phyloP scores from a whole-genome alignment of 2,113 vertebrate genomes.

The Antigone vipio region DNA sequence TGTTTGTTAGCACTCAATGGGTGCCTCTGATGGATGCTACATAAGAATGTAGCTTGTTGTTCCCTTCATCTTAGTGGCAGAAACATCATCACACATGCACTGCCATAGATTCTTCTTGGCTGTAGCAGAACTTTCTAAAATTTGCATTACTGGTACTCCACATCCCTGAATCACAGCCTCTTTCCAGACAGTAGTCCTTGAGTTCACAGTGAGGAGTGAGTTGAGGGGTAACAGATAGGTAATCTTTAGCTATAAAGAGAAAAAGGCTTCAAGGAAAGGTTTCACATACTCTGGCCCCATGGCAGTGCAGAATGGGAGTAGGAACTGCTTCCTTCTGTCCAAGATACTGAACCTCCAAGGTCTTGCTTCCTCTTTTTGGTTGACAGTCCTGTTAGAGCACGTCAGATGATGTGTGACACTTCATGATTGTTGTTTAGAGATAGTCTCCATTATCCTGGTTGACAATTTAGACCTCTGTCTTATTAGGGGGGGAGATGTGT shows the following conservation, averaged over 20 bases:
- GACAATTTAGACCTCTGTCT: background rate
- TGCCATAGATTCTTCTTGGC: background rate
- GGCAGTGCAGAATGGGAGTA: background rate
- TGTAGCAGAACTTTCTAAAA: background rate
- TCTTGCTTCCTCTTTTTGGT: background rate
- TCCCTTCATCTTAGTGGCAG: background rate
- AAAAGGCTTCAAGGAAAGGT: background rate
- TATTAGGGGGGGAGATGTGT: background rate
- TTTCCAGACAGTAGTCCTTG: background rate
- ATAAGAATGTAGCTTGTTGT: background rate
- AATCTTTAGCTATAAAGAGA: background rate
- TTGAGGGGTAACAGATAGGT: background rate
- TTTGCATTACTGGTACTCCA: background rate
- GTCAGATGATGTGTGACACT: background rate
- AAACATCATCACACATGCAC: background rate
- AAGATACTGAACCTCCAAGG: background rate
- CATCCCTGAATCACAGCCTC: background rate
- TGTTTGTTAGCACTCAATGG: background rate
- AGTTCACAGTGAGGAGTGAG: background rate
- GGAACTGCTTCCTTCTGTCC: background rate
- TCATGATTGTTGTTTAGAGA: background rate
- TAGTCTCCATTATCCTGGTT: background rate
- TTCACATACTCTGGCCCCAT: background rate
- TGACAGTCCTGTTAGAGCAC: background rate
- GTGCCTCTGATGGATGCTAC: background rate